Percentiles rank a stretch among this genome's conserved stretches.
phyloP scores from a whole-genome alignment of 2,113 vertebrate genomes.

The Toxostoma redivivum region DNA sequence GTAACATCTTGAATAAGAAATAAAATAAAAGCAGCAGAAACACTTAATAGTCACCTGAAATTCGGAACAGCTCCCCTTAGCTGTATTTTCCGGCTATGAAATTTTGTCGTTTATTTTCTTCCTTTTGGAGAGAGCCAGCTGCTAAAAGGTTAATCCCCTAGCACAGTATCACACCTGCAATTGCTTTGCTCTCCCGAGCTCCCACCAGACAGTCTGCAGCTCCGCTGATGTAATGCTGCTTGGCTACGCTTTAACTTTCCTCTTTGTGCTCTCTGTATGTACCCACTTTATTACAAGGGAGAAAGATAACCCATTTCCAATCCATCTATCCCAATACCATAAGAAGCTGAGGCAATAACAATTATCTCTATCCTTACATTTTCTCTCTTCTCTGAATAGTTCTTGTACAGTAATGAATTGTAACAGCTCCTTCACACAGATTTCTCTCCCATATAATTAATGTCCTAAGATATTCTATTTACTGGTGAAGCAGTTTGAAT shows the following conservation, averaged over 20 bases:
- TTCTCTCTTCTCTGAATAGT: conserved; percentile 74
- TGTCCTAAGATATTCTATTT: conserved; percentile 82
- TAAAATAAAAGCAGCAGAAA: background rate
- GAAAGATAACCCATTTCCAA: conserved; percentile 75
- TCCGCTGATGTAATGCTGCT: background rate
- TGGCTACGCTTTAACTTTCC: conserved; percentile 9
- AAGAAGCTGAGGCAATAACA: conserved; percentile 72
- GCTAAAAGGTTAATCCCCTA: background rate
- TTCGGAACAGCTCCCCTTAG: background rate
- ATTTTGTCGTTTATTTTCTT: background rate
- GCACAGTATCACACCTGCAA: background rate
- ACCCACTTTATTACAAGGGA: conserved; percentile 61
- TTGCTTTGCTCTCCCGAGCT: background rate
- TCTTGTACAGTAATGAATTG: conserved; percentile 82
- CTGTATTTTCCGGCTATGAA: background rate
- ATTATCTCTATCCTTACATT: conserved; percentile 76
- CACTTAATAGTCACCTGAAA: background rate
- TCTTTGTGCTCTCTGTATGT: background rate
- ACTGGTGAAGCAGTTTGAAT: conserved; percentile 74
- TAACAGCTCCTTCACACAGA: conserved; percentile 75
- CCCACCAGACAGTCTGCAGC: background rate
- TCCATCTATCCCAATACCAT: conserved; percentile 72
- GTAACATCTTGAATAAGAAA: background rate
- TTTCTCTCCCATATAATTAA: conserved; percentile 79
- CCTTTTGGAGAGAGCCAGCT: background rate